Evolutionary conservation across 2,888 invertebrate genomes (phyloP), one percentile per base, ranked within the genome.

Genomic region (Cephus sareptanus): DNA sequence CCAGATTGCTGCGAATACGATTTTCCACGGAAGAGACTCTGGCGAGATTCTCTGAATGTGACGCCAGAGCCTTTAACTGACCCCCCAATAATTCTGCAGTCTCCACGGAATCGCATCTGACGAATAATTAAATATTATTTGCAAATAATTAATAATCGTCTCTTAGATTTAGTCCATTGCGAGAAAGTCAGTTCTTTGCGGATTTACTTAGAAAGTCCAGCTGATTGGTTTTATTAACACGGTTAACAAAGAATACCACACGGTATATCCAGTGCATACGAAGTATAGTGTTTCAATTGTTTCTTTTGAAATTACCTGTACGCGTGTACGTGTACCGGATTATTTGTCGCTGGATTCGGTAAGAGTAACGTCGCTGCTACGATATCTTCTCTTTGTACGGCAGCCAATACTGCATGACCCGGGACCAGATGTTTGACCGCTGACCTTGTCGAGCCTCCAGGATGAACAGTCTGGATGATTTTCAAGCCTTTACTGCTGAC

Each of bases 251-350:
- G 23, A 56, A 23, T 23, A 23, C 9, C 9, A 56, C 23, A 9
- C 6, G 56, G 23, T 23, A 56, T 56, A 56, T 23, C 23, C 23
- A 23, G 23, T 56, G 56, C 15, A 15, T 15, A 23, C 56, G 23
- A 56, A 9, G 56, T 56, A 56, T 23, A 56, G 9, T 1, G 9
- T 56, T 56, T 2, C 23, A 23, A 56, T 56, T 15, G 23, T 56
- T 56, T 56, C 23, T 56, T 56, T 56, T 56, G 9, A 23, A 56
- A 56, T 56, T 56, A 90, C 91, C 91, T 90, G 90, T 95, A 99
- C 77, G 98, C 98, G 91, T 99, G 99, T 3, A 98, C 98, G 90
- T 99, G 98, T 35, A 99, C 95, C 0, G 98, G 98, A 90, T 98
- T 97, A 85, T 97, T 96, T 12, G 98, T 98, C 78, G 97, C 95